A percentile compares a stretch with the other conserved stretches of the same genome.
These are phyloP conservation scores for Falco columbarius DNA, from an alignment of 2,797 vertebrate species.

Conservation along the genomic window DNA sequence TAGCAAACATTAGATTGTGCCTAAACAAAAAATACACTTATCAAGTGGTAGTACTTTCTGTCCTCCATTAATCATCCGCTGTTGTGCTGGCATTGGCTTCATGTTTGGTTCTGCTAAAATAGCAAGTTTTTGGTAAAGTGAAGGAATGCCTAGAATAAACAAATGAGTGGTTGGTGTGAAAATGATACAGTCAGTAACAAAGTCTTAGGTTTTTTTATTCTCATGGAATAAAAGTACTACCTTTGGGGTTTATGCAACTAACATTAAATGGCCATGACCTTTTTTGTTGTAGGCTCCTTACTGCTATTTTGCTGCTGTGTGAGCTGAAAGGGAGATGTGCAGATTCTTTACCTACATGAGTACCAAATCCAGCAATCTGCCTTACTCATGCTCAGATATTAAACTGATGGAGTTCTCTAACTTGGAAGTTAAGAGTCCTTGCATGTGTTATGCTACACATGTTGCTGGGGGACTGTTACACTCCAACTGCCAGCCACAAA, in stretches of 20 bases:
- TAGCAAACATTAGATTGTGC: background rate
- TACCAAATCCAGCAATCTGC: background rate
- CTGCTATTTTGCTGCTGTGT: background rate
- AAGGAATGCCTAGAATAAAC: background rate
- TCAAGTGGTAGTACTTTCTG: background rate
- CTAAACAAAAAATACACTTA: background rate
- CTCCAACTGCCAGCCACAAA: background rate
- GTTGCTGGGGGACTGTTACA: background rate
- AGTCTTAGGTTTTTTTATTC: background rate
- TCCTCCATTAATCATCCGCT: background rate
- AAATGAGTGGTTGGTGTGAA: background rate
- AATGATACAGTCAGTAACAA: background rate
- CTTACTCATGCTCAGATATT: background rate
- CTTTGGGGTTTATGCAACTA: background rate
- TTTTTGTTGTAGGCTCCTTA: background rate
- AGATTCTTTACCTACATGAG: background rate
- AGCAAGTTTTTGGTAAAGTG: background rate
- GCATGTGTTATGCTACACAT: background rate
- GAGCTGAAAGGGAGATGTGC: background rate
- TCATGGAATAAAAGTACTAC: background rate
- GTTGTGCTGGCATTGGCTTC: background rate
- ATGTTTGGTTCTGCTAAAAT: background rate
- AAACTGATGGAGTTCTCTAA: background rate
- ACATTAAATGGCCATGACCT: background rate
- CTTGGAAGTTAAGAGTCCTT: background rate